Base-by-base conservation (phyloP, 2,888 invertebrate species). In the Lasioglossum pauxillum region DNA sequence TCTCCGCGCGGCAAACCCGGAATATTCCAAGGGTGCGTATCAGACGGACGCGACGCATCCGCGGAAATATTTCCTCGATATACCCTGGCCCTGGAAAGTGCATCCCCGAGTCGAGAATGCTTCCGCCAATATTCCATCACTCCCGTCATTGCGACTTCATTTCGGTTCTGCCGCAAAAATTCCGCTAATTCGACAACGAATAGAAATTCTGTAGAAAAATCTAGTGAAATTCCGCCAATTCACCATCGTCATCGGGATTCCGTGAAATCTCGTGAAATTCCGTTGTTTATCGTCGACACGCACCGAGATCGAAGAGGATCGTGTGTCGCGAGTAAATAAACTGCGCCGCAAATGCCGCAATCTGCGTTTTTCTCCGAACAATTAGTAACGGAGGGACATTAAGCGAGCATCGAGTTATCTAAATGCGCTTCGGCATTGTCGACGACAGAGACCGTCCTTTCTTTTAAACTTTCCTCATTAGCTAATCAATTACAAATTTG, bases 401-500 rank as follows among this genome's bases (percentile, higher is more conserved):
- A 82, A 84, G 75, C 49, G 71, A 49, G 44, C 49, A 3, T 71
- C 64, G 38, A 14, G 44, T 38, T 85, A 84, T 84, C 84, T 38
- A 19, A 31, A 41, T 60, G 79, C 69, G 73, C 71, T 53, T 31
- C 64, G 10, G 84, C 57, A 85, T 80, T 80, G 76, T 79, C 19
- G 31, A 71, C 35, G 31, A 60, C 69, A 2, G 69, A 53, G 53
- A 1, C 53, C 35, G 69, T 80, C 60, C 31, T 69, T 31, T 41
- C 23, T 69, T 69, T 67, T 41, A 64, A 76, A 67, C 57, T 67
- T 75, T 80, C 60, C 84, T 84, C 85, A 74, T 85, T 81, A 85
- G 67, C 78, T 83, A 86, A 86, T 86, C 87, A 83, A 86, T 86
- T 87, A 87, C 80, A 83, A 86, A 87, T 87, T 87, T 86, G 73